A percentile compares a stretch with the other conserved stretches of the same genome.
phyloP scores from a whole-genome alignment of 2,113 vertebrate species.

The Candoia aspera region DNA sequence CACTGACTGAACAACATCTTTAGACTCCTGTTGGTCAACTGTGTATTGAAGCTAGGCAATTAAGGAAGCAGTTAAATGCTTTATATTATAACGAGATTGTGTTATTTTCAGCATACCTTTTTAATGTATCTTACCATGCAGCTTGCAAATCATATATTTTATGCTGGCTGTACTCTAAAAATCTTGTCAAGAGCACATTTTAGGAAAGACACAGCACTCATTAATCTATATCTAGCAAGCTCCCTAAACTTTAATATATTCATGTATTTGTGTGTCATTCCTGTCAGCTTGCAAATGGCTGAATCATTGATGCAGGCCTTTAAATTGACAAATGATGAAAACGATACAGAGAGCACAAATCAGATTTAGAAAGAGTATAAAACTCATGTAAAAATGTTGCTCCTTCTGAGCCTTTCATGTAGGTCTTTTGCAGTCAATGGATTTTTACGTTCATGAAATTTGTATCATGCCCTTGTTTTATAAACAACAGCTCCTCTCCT shows the following conservation, averaged over 20 bases:
- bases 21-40: background rate
- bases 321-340: conserved; percentile 58
- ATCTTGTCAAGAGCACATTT: conserved; percentile 44
- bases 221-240: conserved; percentile 52
- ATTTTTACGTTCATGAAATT: conserved; percentile 56
- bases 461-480: conserved; percentile 43
- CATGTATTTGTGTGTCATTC: conserved; percentile 46
- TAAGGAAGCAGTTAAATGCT: conserved; percentile 21
- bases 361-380: conserved; percentile 49
- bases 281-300: conserved; percentile 52
- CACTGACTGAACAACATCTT: background rate
- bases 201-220: conserved; percentile 36
- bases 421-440: conserved; percentile 44
- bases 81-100: background rate
- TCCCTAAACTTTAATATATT: conserved; percentile 51
- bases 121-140: conserved; percentile 7
- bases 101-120: background rate
- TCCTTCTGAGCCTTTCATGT: conserved; percentile 43
- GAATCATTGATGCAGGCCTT: conserved; percentile 49
- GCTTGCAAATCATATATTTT: conserved; percentile 29
- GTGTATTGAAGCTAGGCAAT: background rate
- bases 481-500: conserved; percentile 48
- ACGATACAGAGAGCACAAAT: conserved; percentile 51
- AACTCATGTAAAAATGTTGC: conserved; percentile 45
- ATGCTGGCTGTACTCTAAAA: conserved; percentile 38